Base-by-base conservation (phyloP, 2,888 invertebrate genomes). In the Glaucopsyche alexis region DNA sequence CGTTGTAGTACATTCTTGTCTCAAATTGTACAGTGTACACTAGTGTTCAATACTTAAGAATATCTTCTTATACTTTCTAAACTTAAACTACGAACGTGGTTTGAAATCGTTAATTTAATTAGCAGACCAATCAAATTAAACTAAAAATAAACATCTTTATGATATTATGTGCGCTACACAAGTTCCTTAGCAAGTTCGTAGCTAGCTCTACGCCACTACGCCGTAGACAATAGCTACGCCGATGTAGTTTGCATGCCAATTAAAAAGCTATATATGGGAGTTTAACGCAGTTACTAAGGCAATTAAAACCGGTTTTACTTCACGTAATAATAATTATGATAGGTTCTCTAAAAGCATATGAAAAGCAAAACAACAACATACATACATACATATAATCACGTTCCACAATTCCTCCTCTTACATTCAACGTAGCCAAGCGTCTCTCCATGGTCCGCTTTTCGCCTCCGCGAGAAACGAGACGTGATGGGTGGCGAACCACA, bases 131-230 rank as follows among this genome's bases (percentile, higher is more conserved):
- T 60, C 13, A 60, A 2, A 60, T 42, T 1, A 60, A 60, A 38
- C 60, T 60, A 60, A 60, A 60, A 60, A 60, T 60, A 60, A 60
- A 14, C 60, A 14, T 38, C 60, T 29, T 60, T 38, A 60, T 60
- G 29, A 60, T 60, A 13, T 2, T 29, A 2, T 2, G 29, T 60
- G 60, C 13, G 60, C 60, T 60, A 7, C 47, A 47, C 47, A 19
- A 60, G 60, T 29, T 60, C 60, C 11, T 55, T 38, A 60, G 29
- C 2, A 38, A 60, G 60, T 60, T 29, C 55, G 55, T 60, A 55
- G 55, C 11, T 19, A 52, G 8, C 52, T 55, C 55, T 60, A 60
- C 60, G 29, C 55, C 11, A 11, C 55, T 60, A 29, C 60, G 29
- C 13, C 60, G 29, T 60, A 38, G 29, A 60, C 60, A 60, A 60